These are phyloP conservation scores for Aphrophora alni DNA, from an alignment of 2,888 invertebrate species.

Conservation along the genomic window DNA sequence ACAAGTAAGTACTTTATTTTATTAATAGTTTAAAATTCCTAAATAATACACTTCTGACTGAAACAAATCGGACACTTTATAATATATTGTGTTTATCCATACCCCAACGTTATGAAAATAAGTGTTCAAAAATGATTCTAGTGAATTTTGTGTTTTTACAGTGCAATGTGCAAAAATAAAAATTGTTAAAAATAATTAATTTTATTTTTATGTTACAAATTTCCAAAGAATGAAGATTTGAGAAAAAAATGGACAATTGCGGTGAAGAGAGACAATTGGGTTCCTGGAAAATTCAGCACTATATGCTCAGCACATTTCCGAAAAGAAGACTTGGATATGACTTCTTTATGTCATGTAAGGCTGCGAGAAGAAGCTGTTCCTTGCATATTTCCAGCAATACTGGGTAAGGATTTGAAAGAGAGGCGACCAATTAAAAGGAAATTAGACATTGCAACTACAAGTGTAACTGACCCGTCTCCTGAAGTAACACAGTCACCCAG, in stretches of 20 bases:
- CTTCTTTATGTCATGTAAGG: not conserved
- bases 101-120: no score
- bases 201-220: not conserved
- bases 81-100: no score
- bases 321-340: not conserved
- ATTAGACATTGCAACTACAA: not conserved
- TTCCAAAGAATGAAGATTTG: not conserved
- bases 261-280: not conserved
- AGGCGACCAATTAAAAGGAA: not conserved
- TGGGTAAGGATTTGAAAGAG: no score
- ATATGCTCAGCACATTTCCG: not conserved
- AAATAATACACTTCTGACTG: no score
- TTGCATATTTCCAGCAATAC: not conserved
- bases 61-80: no score
- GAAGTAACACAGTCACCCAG: not conserved
- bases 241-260: not conserved
- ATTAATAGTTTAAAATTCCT: no score
- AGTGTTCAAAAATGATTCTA: no score
- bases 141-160: no score
- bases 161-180: no score
- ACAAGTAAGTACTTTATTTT: no score
- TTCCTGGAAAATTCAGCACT: not conserved
- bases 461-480: not conserved
- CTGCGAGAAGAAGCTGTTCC: not conserved
- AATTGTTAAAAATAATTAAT: no score